phyloP scores from a whole-genome alignment of 1,140 invertebrate species.

The Drosophila jambulina region DNA sequence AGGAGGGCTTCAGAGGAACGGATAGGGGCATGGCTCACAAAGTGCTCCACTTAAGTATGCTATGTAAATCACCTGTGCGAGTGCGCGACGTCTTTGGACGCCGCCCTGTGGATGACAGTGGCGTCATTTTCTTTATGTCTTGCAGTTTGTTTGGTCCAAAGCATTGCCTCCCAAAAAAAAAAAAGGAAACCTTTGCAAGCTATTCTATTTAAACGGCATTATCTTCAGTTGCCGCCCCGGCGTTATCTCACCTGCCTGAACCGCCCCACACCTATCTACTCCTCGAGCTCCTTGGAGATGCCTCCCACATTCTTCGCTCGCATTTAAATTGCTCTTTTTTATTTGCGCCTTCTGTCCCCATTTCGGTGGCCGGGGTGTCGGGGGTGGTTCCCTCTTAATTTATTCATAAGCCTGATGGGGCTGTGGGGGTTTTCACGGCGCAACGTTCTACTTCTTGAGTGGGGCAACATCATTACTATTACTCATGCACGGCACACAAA shows the following conservation, averaged over 20 bases:
- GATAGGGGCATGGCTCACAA: conserved; percentile 55
- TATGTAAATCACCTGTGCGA: conserved; percentile 81
- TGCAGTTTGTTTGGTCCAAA: conserved; percentile 67
- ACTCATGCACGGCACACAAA: conserved; percentile 67
- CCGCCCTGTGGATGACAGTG: conserved; percentile 45
- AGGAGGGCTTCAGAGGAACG: neutral
- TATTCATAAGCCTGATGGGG: conserved; percentile 79
- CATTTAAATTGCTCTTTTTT: conserved; percentile 77
- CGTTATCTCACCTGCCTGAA: conserved; percentile 52
- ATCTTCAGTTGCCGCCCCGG: conserved; percentile 63
- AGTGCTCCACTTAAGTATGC: conserved; percentile 83
- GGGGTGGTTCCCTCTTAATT: conserved; percentile 63
- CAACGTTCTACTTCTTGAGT: conserved; percentile 61
- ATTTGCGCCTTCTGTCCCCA: conserved; percentile 66
- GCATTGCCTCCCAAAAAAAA: conserved; percentile 21
- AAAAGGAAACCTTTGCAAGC: conserved; percentile 41
- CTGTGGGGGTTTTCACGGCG: conserved; percentile 6
- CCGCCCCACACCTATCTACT: neutral
- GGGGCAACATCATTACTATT: conserved; percentile 82
- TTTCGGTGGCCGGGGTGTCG: conserved; percentile 35
- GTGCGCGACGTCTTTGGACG: conserved; percentile 2
- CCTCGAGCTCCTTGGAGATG: conserved; percentile 18
- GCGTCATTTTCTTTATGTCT: conserved; percentile 77
- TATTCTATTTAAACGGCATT: conserved; percentile 82
- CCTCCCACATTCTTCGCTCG: conserved; percentile 40